These are phyloP conservation scores for Anguilla rostrata DNA, from an alignment of 2,113 vertebrate genomes.

Conservation along the genomic window DNA sequence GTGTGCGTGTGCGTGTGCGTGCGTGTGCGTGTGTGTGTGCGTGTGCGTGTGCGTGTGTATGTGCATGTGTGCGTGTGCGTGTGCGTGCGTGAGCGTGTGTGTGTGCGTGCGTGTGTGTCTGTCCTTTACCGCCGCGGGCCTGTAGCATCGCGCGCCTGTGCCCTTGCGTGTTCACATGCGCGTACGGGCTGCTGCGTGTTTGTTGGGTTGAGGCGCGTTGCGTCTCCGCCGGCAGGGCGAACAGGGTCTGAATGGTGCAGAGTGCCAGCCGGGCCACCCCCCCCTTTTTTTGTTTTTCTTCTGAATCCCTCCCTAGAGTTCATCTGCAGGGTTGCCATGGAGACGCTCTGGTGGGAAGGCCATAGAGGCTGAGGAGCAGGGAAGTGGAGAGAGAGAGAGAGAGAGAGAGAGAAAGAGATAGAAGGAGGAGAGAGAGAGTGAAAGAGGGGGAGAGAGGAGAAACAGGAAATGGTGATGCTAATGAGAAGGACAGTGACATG, in stretches of 20 bases:
- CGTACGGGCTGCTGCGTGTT: background rate
- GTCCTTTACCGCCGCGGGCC: background rate
- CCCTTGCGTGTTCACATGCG: background rate
- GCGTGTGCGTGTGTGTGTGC: too few relatives aligned
- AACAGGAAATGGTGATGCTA: background rate
- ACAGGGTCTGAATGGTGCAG: background rate
- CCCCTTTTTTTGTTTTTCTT: background rate
- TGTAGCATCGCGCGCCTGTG: background rate
- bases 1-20: too few relatives aligned
- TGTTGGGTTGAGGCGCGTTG: constrained; percentile 1
- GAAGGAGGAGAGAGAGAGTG: background rate
- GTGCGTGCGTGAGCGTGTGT: background rate
- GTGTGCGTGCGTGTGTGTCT: background rate
- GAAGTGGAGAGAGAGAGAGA: background rate
- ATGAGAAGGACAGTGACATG: background rate
- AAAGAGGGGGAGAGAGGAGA: background rate
- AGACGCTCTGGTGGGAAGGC: constrained; percentile 28
- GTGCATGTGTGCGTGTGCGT: background rate
- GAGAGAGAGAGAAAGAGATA: too few relatives aligned
- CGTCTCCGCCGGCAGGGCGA: background rate
- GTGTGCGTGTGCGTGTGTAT: too few relatives aligned
- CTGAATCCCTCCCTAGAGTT: constrained; percentile 29
- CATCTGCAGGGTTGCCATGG: constrained; percentile 32
- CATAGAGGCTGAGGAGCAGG: constrained; percentile 7
- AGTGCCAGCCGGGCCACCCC: background rate